A percentile compares a stretch with the other conserved stretches of the same genome.
These are phyloP conservation scores for Cygnus atratus DNA, from an alignment of 2,113 vertebrate species.

Conservation along the genomic window DNA sequence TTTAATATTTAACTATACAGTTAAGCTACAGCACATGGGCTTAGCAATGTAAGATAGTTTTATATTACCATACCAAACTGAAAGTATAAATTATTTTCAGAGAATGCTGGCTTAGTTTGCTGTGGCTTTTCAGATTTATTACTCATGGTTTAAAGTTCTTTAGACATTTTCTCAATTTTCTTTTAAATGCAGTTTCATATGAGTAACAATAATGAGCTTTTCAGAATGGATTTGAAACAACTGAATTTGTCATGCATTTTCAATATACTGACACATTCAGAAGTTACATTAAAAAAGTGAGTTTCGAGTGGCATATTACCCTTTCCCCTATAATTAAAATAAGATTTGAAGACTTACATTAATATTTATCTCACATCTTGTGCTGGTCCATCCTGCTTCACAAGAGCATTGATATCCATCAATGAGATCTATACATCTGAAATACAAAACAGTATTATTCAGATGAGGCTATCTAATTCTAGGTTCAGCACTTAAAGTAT, in stretches of 20 bases:
- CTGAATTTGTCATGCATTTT: neutral
- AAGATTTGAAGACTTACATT: slow-evolving; percentile 75
- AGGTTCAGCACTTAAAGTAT: neutral
- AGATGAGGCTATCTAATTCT: neutral
- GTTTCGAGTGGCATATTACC: neutral
- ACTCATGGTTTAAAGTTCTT: neutral
- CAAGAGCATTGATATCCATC: slow-evolving; percentile 76
- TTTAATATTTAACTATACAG: neutral
- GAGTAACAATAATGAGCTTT: neutral
- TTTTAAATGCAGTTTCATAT: neutral
- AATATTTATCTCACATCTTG: slow-evolving; percentile 81
- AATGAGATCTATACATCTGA: slow-evolving; percentile 80
- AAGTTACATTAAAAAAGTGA: neutral
- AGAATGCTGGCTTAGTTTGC: neutral
- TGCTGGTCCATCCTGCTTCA: slow-evolving; percentile 78
- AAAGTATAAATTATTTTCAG: neutral
- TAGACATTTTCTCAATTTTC: neutral
- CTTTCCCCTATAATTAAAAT: neutral
- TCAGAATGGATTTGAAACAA: neutral
- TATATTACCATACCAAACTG: neutral
- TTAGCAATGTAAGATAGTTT: neutral
- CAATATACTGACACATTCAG: neutral
- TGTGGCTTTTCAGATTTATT: neutral
- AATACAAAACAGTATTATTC: slow-evolving; percentile 28
- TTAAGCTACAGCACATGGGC: neutral